Evolutionary conservation across 2,888 invertebrate species (phyloP), one percentile per base, ranked within the genome.

Genomic region (Microdon myrmicae): DNA sequence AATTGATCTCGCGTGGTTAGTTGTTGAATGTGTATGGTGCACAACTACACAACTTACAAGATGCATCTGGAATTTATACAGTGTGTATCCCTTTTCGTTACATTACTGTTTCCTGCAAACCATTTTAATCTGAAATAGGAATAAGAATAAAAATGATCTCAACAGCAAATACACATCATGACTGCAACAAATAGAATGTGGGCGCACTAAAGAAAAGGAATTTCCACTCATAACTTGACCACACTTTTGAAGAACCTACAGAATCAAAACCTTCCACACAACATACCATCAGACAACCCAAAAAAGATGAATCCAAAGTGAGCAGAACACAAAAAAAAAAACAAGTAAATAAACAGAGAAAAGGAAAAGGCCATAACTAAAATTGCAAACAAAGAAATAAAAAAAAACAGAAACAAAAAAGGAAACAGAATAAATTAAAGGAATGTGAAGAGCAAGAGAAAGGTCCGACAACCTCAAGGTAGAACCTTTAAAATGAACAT

Each of bases 141-240:
- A 45, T 51, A 56, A 58, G 58, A 58, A 58, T 58, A 58, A 56
- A 41, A 56, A 58, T 64, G 58, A 64, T 64, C 64, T 64, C 64
- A 64, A 32, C 51, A 34, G 44, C 41, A 38, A 43, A 47, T 29
- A 45, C 19, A 25, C 48, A 23, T 26, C 16, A 13, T n/a, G n/a
- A n/a, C n/a, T n/a, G n/a, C n/a, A n/a, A n/a, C n/a, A n/a, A n/a
- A n/a, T n/a, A 45, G 37, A 43, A 45, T 47, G 56, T 51, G 64
- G 48, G 49, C 45, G 56, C 49, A 20, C 25, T n/a, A 4, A 25
- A 23, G 39, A 41, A 22, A 10, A n/a, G 9, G 20, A 47, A 47
- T 45, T 39, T 29, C 47, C 41, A 37, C 39, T 53, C 59, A 47
- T 53, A 59, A 45, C 53, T 41, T 25, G 43, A 38, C 48, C 43